Conservation (phyloP, 1,140 invertebrate genomes). For the Hyles vespertilio region DNA sequence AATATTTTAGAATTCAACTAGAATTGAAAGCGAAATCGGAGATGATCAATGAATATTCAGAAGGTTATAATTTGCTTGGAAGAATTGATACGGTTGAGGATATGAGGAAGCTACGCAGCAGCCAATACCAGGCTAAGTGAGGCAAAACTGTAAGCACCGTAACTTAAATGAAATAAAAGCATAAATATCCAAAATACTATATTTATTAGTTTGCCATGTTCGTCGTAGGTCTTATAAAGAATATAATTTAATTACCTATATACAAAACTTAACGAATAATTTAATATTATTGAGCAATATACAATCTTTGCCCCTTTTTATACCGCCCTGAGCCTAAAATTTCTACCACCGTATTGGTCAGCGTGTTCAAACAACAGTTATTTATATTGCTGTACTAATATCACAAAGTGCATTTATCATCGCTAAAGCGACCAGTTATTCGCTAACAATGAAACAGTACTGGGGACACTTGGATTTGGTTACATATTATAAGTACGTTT, state of each 20-base stretch:
- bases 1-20: constrained; percentile 24
- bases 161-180: constrained; percentile 11
- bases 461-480: no score
- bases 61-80: constrained; percentile 19
- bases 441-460: no score
- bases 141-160: constrained; percentile 3
- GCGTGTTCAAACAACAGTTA: constrained; percentile 22
- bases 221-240: constrained; percentile 17
- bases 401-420: no score
- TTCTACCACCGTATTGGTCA: constrained; percentile 48
- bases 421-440: no score
- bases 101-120: constrained; percentile 44
- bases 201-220: constrained; percentile 18
- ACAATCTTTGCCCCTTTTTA: constrained; percentile 30
- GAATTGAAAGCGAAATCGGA: constrained; percentile 7
- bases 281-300: constrained; percentile 39
- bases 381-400: constrained; percentile 1
- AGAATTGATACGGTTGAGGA: constrained; percentile 37
- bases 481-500: no score
- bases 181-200: constrained; percentile 3
- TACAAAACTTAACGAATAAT: constrained; percentile 39
- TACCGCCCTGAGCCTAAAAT: constrained; percentile 33
- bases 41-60: constrained; percentile 12
- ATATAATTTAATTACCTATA: constrained; percentile 41
- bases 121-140: constrained; percentile 10